These are phyloP conservation scores for Hucho hucho DNA, from an alignment of 2,113 vertebrate species.

Conservation along the genomic window DNA sequence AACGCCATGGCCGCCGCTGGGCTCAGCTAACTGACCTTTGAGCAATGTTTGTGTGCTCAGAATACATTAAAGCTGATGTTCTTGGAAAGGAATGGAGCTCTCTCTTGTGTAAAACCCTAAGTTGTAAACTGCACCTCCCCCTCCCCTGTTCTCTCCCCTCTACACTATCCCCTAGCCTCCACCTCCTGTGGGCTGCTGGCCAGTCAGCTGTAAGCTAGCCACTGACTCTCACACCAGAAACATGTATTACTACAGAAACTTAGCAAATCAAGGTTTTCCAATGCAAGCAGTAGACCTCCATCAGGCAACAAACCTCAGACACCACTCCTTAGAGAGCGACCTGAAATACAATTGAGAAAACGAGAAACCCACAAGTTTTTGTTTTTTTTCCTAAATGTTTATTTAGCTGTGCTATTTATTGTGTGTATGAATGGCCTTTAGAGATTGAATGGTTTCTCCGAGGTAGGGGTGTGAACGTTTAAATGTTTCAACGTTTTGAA, in stretches of 20 bases:
- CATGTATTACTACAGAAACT: background rate
- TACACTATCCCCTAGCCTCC: background rate
- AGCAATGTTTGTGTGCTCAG: constrained; percentile 1
- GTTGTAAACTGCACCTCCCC: background rate
- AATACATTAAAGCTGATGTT: constrained; percentile 26
- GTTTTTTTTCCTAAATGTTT: background rate
- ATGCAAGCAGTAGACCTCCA: background rate
- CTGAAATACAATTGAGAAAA: background rate
- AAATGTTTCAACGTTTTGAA: too few species aligned
- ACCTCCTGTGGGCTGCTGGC: background rate
- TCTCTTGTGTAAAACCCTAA: background rate
- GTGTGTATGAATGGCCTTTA: constrained; percentile 17
- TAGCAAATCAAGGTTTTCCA: background rate
- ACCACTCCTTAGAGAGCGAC: background rate
- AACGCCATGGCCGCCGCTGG: background rate
- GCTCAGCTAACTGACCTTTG: constrained; percentile 20
- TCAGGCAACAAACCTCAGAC: background rate
- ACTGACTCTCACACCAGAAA: background rate
- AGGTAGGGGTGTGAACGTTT: too few species aligned
- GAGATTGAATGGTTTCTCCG: constrained; percentile 27
- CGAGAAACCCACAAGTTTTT: background rate
- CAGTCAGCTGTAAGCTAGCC: background rate
- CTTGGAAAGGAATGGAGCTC: background rate
- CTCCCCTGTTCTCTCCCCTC: background rate
- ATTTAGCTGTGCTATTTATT: background rate